Conservation (phyloP, 2,113 vertebrate genomes). For the Hemicordylus capensis region DNA sequence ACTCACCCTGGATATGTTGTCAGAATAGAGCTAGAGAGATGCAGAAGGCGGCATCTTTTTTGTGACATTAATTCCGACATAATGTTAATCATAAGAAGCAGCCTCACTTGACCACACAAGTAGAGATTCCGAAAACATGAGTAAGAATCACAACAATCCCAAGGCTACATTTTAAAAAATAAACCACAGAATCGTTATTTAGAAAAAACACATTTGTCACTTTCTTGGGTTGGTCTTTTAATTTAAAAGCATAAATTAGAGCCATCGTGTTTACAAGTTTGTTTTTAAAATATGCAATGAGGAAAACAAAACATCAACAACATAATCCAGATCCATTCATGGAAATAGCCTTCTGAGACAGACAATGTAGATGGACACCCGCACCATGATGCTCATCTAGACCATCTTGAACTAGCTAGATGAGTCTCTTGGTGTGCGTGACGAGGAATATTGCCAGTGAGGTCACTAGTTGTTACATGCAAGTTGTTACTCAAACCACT, state of each 20-base stretch:
- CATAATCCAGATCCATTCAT: neutral
- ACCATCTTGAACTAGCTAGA: no score
- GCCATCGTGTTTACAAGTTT: accelerated
- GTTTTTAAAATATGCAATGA: neutral
- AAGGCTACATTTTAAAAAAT: neutral
- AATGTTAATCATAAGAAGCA: neutral
- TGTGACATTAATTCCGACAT: neutral
- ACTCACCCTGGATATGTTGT: no score
- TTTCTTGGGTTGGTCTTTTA: accelerated
- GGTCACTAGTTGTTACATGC: no score
- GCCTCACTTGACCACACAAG: neutral
- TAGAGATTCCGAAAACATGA: neutral
- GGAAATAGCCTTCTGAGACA: neutral
- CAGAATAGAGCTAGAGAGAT: neutral
- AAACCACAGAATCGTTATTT: neutral
- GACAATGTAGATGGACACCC: neutral
- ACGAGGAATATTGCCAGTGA: no score
- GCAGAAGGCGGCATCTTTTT: neutral
- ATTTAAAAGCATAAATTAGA: no score
- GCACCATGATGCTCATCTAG: neutral
- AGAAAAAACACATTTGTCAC: neutral
- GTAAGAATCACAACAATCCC: neutral
- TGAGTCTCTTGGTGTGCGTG: no score
- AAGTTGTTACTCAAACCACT: no score
- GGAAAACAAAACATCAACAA: neutral